Conservation (phyloP, 2,888 invertebrate species). For the Temnothorax unifasciatus region DNA sequence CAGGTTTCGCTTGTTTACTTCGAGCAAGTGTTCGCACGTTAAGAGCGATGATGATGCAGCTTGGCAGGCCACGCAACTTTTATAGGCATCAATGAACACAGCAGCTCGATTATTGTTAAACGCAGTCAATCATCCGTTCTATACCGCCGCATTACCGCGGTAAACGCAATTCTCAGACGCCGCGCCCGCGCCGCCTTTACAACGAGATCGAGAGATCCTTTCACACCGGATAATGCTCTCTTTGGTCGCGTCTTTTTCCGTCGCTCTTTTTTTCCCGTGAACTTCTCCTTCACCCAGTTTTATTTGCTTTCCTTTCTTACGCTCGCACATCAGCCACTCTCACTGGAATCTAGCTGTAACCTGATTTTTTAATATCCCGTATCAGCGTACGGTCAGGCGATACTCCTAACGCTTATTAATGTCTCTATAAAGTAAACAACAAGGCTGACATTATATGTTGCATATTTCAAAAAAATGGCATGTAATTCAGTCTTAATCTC, state of each 20-base stretch:
- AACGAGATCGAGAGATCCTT: conserved; percentile 68
- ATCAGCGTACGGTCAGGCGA: conserved; percentile 17
- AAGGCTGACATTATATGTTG: neutral
- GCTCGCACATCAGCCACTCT: conserved; percentile 59
- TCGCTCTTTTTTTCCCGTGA: conserved; percentile 55
- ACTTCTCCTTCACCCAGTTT: conserved; percentile 67
- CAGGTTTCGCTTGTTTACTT: neutral
- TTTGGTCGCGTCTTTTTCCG: conserved; percentile 70
- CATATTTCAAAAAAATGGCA: neutral
- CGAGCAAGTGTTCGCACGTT: neutral
- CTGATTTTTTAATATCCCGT: conserved; percentile 31
- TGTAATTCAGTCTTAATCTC: neutral
- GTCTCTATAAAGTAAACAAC: conserved; percentile 4
- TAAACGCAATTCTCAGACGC: neutral
- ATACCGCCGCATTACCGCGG: neutral
- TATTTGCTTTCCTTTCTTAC: conserved; percentile 76
- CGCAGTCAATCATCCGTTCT: conserved; percentile 19
- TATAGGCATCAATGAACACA: neutral
- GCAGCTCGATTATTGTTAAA: conserved; percentile 13
- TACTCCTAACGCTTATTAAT: conserved; percentile 33
- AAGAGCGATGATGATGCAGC: neutral
- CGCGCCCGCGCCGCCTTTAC: conserved; percentile 28
- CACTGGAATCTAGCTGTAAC: conserved; percentile 46
- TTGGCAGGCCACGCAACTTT: neutral
- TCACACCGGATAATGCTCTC: conserved; percentile 81